These are phyloP conservation scores for Amblyraja radiata DNA, from an alignment of 2,797 vertebrate species.

Conservation along the genomic window DNA sequence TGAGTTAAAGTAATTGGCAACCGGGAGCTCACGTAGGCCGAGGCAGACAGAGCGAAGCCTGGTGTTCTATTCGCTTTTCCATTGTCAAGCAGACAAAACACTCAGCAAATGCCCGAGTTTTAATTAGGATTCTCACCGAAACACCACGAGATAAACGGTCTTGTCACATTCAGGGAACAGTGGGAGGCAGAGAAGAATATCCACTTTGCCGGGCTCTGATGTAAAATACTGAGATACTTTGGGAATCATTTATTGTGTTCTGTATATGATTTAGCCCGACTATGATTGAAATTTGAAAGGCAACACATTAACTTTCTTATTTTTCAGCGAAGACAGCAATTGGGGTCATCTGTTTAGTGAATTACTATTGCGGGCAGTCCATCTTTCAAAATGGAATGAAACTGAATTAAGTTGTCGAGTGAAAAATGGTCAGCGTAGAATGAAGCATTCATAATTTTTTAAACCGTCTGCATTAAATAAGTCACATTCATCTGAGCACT, in stretches of 20 bases:
- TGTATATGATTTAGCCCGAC: neutral
- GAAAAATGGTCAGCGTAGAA: neutral
- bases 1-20: too few species aligned
- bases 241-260: neutral
- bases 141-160: neutral
- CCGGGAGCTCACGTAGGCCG: too few species aligned
- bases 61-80: neutral
- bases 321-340: neutral
- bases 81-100: neutral
- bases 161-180: neutral
- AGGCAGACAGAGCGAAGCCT: too few species aligned
- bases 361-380: neutral
- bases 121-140: neutral
- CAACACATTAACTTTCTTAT: neutral
- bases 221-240: neutral
- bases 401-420: too few species aligned
- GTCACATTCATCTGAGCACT: neutral
- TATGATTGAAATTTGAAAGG: neutral
- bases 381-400: neutral
- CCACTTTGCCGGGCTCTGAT: neutral
- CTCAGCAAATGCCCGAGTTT: neutral
- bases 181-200: neutral
- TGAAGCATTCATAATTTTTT: neutral
- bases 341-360: neutral
- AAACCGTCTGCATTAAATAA: neutral